phyloP scores from a whole-genome alignment of 2,797 vertebrate genomes.

The Erpetoichthys calabaricus region DNA sequence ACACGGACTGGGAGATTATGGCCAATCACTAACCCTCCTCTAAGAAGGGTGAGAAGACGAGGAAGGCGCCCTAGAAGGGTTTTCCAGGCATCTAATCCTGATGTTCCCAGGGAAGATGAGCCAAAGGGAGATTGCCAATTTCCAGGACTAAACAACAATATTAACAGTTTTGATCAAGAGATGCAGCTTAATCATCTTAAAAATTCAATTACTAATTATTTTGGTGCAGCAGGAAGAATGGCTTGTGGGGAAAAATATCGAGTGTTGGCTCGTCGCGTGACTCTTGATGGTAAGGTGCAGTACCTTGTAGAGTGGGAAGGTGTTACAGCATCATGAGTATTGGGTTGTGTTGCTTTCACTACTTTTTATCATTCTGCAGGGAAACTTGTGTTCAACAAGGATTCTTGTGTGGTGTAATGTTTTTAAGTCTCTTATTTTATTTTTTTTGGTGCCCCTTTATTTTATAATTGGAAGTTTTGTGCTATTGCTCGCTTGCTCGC shows the following conservation, averaged over 20 bases:
- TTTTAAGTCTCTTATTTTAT: too few species aligned
- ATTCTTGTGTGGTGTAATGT: too few species aligned
- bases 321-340: constrained; percentile 83
- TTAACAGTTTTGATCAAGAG: constrained; percentile 82
- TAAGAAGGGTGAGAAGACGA: constrained; percentile 72
- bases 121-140: constrained; percentile 59
- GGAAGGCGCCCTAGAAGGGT: constrained; percentile 75
- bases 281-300: constrained; percentile 92
- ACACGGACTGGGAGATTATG: constrained; percentile 63
- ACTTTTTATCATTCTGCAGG: constrained; percentile 4
- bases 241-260: constrained; percentile 93
- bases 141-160: constrained; percentile 76
- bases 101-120: constrained; percentile 63
- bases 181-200: constrained; percentile 88
- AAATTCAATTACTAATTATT: constrained; percentile 94
- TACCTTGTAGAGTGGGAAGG: constrained; percentile 98
- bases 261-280: constrained; percentile 82
- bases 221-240: constrained; percentile 89
- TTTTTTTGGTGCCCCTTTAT: too few species aligned
- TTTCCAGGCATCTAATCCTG: constrained; percentile 72
- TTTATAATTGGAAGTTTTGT: too few species aligned
- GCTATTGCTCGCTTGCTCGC: too few species aligned
- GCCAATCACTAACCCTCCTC: constrained; percentile 64
- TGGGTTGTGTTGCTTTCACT: constrained; percentile 45
- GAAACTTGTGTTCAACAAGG: too few species aligned